A percentile compares a stretch with the other conserved stretches of the same genome.
Conservation (phyloP, 2,113 vertebrate genomes). For the Nothocercus julius region DNA sequence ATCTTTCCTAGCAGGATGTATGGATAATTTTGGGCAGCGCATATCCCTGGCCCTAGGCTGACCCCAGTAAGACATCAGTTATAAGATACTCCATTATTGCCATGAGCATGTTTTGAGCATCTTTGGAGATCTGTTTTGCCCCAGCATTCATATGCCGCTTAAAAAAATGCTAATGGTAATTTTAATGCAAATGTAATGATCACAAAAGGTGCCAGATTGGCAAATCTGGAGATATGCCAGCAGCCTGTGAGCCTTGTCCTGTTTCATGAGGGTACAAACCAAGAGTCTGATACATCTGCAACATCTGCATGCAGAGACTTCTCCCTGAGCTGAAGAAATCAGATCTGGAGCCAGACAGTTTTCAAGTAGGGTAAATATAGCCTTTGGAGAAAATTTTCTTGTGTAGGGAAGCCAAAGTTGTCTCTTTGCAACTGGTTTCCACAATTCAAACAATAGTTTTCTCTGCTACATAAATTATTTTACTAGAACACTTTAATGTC, state of each 20-base stretch:
- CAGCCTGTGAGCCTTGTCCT: not conserved
- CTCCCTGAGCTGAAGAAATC: constrained; percentile 22
- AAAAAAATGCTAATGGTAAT: not conserved
- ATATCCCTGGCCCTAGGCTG: constrained; percentile 52
- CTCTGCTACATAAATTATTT: constrained; percentile 68
- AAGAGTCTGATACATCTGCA: constrained; percentile 55
- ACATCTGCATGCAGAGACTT: constrained; percentile 54
- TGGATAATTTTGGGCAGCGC: constrained; percentile 59
- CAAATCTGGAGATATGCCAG: not conserved
- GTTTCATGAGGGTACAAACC: constrained; percentile 27
- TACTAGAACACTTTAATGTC: constrained; percentile 66
- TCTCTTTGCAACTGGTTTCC: constrained; percentile 65
- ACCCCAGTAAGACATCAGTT: constrained; percentile 50
- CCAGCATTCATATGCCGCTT: not conserved
- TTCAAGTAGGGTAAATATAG: constrained; percentile 66
- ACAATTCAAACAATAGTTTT: constrained; percentile 63
- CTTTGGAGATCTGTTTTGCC: not conserved
- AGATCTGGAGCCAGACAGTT: constrained; percentile 28
- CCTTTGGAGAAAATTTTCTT: constrained; percentile 62
- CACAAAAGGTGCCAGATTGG: constrained; percentile 13
- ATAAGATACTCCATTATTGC: constrained; percentile 13
- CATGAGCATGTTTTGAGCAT: constrained; percentile 8
- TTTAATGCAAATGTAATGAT: not conserved
- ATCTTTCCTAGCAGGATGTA: constrained; percentile 59
- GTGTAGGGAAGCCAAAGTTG: constrained; percentile 56